Evolutionary conservation across 2,888 invertebrate species (phyloP).

Genomic region (Molanna angustata): DNA sequence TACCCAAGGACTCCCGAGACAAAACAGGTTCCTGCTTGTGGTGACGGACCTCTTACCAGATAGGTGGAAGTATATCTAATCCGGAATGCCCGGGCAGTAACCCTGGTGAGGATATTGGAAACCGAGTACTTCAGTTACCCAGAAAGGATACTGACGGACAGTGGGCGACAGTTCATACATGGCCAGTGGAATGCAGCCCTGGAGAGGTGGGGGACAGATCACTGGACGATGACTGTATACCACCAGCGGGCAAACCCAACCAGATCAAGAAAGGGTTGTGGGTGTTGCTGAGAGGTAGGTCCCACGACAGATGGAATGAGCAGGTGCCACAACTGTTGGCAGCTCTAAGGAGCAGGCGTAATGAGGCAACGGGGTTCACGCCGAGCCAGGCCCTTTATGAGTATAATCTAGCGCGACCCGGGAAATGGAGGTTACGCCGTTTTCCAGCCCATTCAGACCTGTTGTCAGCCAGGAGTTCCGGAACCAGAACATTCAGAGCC

Average conservation of each 20-base stretch:
- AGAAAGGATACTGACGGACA: background rate
- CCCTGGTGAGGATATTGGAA: background rate
- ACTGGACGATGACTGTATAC: conserved; percentile 33
- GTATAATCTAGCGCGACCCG: background rate
- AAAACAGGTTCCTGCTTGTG: conserved; percentile 30
- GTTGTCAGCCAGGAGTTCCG: background rate
- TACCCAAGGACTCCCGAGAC: conserved; percentile 11
- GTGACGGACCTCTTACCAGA: conserved; percentile 32
- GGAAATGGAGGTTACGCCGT: background rate
- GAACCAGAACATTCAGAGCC: background rate
- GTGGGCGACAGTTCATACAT: background rate
- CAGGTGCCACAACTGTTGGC: background rate
- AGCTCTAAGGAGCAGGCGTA: background rate
- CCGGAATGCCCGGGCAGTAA: conserved; percentile 2
- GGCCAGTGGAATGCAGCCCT: conserved; percentile 9
- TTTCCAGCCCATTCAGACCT: background rate
- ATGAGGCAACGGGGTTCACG: background rate
- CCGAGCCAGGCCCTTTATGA: background rate
- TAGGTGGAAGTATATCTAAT: conserved; percentile 34
- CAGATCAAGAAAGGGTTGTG: conserved; percentile 34
- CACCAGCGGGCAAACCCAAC: conserved; percentile 34
- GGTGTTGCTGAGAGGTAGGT: conserved; percentile 14
- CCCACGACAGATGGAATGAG: background rate
- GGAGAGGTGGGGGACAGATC: conserved; percentile 17
- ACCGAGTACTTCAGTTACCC: background rate